These are phyloP conservation scores for Cuculus canorus DNA, from an alignment of 2,797 vertebrate genomes.

Conservation along the genomic window DNA sequence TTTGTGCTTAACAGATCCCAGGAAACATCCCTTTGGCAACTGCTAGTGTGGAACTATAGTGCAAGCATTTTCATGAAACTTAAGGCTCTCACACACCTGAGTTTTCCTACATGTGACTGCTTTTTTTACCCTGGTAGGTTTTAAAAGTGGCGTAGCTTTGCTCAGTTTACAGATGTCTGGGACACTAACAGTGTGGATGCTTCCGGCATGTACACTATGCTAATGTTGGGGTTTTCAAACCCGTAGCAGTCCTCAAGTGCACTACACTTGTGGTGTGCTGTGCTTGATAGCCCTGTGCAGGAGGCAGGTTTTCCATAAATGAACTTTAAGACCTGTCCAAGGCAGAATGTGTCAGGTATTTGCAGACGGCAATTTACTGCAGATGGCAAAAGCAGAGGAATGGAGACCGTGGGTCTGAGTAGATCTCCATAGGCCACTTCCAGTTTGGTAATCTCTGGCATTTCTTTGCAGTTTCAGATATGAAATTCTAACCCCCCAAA, in stretches of 20 bases:
- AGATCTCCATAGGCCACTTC: neutral
- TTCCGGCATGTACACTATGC: neutral
- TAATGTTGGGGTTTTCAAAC: neutral
- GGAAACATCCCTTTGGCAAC: neutral
- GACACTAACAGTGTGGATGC: no score
- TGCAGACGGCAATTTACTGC: neutral
- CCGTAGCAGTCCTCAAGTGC: neutral
- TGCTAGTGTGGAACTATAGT: neutral
- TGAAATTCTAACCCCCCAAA: neutral
- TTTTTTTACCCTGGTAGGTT: neutral
- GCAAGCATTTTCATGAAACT: neutral
- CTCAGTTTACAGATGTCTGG: neutral
- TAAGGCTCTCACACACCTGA: rapidly evolving
- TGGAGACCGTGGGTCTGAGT: neutral
- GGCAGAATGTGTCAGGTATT: neutral
- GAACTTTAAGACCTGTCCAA: neutral
- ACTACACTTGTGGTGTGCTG: neutral
- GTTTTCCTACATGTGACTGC: neutral
- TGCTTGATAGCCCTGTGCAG: neutral
- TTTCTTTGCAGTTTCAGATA: neutral
- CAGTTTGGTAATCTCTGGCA: neutral
- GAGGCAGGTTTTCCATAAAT: neutral
- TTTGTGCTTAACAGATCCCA: neutral
- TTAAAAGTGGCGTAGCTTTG: neutral
- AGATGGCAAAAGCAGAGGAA: neutral